Evolutionary conservation across 2,888 invertebrate genomes (phyloP).

Genomic region (Synanthedon tipuliformis): DNA sequence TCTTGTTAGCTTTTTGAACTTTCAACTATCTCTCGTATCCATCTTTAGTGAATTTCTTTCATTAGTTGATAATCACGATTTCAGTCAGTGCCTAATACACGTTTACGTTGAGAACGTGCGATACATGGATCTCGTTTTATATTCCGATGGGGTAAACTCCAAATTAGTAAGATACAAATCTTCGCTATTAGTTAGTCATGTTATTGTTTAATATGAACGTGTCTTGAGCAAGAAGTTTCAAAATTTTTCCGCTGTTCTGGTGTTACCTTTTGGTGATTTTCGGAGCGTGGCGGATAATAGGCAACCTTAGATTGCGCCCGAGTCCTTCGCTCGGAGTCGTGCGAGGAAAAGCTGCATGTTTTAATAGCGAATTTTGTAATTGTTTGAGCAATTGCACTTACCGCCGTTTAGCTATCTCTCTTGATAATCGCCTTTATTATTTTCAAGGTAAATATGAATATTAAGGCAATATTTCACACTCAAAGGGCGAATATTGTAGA

Average conservation of each 20-base stretch:
- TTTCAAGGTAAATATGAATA: slow-evolving; percentile 26
- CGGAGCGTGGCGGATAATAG: slow-evolving; percentile 69
- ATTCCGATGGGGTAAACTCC: slow-evolving; percentile 44
- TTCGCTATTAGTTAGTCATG: slow-evolving; percentile 53
- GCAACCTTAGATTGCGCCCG: slow-evolving; percentile 64
- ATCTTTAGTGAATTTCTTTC: slow-evolving; percentile 6
- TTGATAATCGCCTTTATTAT: slow-evolving; percentile 31
- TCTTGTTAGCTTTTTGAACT: slow-evolving; percentile 41
- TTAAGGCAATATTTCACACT: slow-evolving; percentile 1
- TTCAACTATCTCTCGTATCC: slow-evolving; percentile 8
- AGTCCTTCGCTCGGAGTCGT: slow-evolving; percentile 58
- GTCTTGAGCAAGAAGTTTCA: slow-evolving; percentile 62
- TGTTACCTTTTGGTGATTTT: slow-evolving; percentile 66
- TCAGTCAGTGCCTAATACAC: slow-evolving; percentile 20
- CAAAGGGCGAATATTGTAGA: slow-evolving; percentile 23
- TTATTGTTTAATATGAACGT: slow-evolving; percentile 64
- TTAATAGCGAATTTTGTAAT: slow-evolving; percentile 52
- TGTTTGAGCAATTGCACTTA: slow-evolving; percentile 27
- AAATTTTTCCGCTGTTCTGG: slow-evolving; percentile 63
- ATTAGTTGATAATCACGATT: slow-evolving; percentile 2
- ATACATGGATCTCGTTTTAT: slow-evolving; percentile 17
- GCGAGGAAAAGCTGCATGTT: slow-evolving; percentile 61
- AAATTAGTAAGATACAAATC: slow-evolving; percentile 65
- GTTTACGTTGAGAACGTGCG: slow-evolving; percentile 50
- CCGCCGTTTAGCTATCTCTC: slow-evolving; percentile 29